Evolutionary conservation across 2,797 vertebrate genomes (phyloP), one percentile per base, ranked within the genome.

Genomic region (Hapalemur alaotrensis): DNA sequence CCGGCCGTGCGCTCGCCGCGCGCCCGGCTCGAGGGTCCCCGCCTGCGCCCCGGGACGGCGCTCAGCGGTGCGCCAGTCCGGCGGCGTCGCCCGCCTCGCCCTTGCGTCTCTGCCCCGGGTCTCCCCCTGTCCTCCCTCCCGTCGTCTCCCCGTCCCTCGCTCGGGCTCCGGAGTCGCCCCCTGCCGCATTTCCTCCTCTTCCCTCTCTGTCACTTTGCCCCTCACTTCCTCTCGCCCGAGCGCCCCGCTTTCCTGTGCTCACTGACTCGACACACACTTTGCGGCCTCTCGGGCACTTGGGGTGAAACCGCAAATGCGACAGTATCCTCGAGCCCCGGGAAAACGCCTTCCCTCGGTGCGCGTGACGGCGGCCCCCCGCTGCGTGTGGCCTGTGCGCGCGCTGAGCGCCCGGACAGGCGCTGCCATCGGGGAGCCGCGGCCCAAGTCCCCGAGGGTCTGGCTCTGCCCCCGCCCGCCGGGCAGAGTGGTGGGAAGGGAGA

Each of bases 1-100:
- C 54, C 0, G 22, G 52, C 48, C 1, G 48, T 1, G 15, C 48
- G 0, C 5, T 0, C 28, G 12, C 48, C 15, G 4, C 30, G 52
- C 1, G 23, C n/a, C 3, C 13, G 3, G 81, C 9, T 2, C 0
- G 46, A 43, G 69, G 57, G 32, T 63, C 35, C 35, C 11, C n/a
- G 14, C 70, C 15, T 4, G n/a, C 0, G 43, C 46, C 12, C 59
- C n/a, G 0, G 22, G 84, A 25, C 17, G 15, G 50, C 50, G 50
- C 12, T 61, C 28, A 0, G 59, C 59, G 2, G 59, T 15, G 28
- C 59, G 1, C 30, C 14, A 61, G 14, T 15, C 59, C 30, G 8
- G 57, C 28, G 12, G 38, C 41, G 4, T 3, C 20, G 7, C 20
- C 54, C 46, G 78, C 35, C 18, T 59, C 43, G 12, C 43, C 25